phyloP scores from a whole-genome alignment of 2,113 vertebrate genomes.

The Noturus placidus region DNA sequence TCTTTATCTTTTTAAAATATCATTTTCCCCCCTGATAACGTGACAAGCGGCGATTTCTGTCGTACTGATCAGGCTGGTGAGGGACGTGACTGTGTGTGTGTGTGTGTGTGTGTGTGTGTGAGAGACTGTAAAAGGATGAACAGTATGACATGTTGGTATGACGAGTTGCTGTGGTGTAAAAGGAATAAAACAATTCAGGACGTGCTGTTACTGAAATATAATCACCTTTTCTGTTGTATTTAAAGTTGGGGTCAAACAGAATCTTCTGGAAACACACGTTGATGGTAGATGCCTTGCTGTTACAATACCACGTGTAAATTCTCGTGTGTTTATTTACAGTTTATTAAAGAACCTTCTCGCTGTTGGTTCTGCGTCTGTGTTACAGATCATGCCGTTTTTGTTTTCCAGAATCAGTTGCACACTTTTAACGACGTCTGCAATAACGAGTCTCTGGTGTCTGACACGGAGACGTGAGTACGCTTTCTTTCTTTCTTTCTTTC shows the following conservation, averaged over 20 bases:
- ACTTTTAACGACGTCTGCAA: conserved; percentile 99
- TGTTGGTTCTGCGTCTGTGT: background rate
- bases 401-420: conserved; percentile 93
- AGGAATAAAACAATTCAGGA: background rate
- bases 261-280: background rate
- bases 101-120: no score
- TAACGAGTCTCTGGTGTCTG: conserved; percentile 98
- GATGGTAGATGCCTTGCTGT: background rate
- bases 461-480: conserved; percentile 96
- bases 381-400: background rate
- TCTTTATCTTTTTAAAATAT: background rate
- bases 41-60: background rate
- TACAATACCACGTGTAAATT: background rate
- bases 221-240: background rate
- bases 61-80: background rate
- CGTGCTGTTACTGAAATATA: background rate
- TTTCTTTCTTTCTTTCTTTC: background rate
- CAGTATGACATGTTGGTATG: background rate
- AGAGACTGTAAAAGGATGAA: background rate
- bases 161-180: background rate
- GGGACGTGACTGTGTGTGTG: no score
- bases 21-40: no score
- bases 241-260: background rate
- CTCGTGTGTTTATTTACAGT: background rate
- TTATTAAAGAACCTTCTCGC: background rate